Evolutionary conservation across 2,888 invertebrate species (phyloP).

Genomic region (Dasypogon diadema): DNA sequence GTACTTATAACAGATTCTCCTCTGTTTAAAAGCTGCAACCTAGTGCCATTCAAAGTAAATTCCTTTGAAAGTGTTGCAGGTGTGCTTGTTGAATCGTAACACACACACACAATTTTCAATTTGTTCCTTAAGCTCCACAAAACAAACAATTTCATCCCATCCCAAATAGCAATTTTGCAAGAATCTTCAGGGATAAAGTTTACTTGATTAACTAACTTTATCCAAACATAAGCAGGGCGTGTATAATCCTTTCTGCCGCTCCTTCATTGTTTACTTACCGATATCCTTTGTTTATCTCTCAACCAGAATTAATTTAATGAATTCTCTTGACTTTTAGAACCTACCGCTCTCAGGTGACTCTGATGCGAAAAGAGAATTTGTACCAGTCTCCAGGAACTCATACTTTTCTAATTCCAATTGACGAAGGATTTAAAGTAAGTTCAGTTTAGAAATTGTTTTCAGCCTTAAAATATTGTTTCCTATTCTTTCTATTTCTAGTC

Average conservation of each 20-base stretch:
- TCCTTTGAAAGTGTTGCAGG: not conserved
- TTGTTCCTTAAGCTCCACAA: not conserved
- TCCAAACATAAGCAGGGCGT: conserved; percentile 20
- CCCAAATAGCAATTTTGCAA: not conserved
- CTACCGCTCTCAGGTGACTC: conserved; percentile 81
- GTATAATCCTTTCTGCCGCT: conserved; percentile 15
- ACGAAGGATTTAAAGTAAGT: conserved; percentile 87
- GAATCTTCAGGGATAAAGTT: conserved; percentile 15
- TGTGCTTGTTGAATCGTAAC: not conserved
- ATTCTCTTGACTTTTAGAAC: conserved; percentile 70
- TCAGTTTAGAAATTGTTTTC: conserved; percentile 27
- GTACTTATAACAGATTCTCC: too few relatives aligned
- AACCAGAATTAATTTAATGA: conserved; percentile 33
- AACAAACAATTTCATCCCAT: not conserved
- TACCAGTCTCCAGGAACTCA: conserved; percentile 83
- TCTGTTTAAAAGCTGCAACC: too few relatives aligned
- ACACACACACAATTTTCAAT: not conserved
- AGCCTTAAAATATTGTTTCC: conserved; percentile 29
- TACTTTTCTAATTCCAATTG: conserved; percentile 92
- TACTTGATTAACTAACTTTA: conserved; percentile 41
- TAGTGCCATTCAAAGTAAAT: too few relatives aligned
- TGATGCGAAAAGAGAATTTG: conserved; percentile 79
- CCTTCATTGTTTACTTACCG: conserved; percentile 12
- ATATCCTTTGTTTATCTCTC: conserved; percentile 43
- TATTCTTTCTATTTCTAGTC: conserved; percentile 72